Evolutionary conservation across 2,888 invertebrate species (phyloP), one percentile per base, ranked within the genome.

Genomic region (Dynastes tityus): DNA sequence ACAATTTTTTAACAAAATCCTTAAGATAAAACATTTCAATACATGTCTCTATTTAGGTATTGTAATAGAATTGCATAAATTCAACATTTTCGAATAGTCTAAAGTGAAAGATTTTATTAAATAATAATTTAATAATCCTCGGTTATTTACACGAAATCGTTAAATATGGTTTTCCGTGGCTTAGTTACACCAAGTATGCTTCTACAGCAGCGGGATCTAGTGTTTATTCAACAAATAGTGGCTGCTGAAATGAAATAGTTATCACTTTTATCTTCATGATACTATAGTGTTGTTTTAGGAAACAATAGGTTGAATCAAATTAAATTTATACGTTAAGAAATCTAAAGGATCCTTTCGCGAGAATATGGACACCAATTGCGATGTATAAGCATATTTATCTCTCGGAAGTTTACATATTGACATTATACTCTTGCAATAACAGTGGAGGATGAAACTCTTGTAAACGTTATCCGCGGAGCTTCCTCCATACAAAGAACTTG

Each of bases 401-500:
- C 55, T 13, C 16, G 37, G 51, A 27, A 73, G 58, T 40, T 27
- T 61, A 61, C 75, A 76, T 76, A 76, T 67, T 76, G 76, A 76
- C 76, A 40, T 76, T 32, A 67, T 55, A 67, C 55, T 37, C 76
- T 55, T 67, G 76, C 32, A 65, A 75, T 75, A 76, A 76, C 64
- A 67, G 22, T 40, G 73, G 58, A 11, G 32, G 40, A 65, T 32
- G 40, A 37, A 22, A n/a, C 64, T 40, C 55, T 76, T 53, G 32
- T 40, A 76, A 67, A 76, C 53, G 51, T 9, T 76, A 64, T 64
- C 51, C 67, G 53, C 16, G 64, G 16, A 55, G 51, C 40, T 67
- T 37, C 16, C 8, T 22, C 68, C 22, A 77, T 80, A 81, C 78
- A 76, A 78, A 77, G 78, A 81, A 78, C 76, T 68, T 78, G 78